phyloP scores from a whole-genome alignment of 2,888 invertebrate species.

The Apamea sordens region DNA sequence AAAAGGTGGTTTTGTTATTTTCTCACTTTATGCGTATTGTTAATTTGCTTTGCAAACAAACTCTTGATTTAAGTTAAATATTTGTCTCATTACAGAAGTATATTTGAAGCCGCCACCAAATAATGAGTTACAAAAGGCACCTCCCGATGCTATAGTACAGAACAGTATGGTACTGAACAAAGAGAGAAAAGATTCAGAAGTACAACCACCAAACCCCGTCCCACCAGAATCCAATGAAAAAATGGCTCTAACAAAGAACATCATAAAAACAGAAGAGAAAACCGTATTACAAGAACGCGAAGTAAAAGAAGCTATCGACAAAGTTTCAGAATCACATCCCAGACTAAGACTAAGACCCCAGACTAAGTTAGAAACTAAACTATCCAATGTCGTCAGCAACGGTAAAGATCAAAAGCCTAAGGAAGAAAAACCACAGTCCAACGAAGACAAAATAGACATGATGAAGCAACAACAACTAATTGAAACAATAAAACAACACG shows the following conservation, averaged over 20 bases:
- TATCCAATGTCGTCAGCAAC: conserved; percentile 69
- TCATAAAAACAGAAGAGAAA: conserved; percentile 74
- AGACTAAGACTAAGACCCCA: too few relatives aligned
- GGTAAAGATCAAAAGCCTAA: conserved; percentile 63
- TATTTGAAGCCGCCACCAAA: conserved; percentile 72
- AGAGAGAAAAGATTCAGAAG: conserved; percentile 82
- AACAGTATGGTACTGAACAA: conserved; percentile 50
- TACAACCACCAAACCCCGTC: conserved; percentile 86
- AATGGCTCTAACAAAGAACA: conserved; percentile 69
- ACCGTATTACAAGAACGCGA: conserved; percentile 78
- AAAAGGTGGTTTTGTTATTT: background rate
- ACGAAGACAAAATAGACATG: conserved; percentile 72
- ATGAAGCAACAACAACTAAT: conserved; percentile 89
- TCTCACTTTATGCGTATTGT: background rate
- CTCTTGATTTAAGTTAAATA: background rate
- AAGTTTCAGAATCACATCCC: conserved; percentile 80
- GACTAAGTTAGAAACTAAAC: conserved; percentile 74
- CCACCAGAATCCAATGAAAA: conserved; percentile 88
- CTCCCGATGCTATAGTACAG: conserved; percentile 55
- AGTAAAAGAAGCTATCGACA: conserved; percentile 71
- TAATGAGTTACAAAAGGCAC: conserved; percentile 64
- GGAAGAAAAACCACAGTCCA: conserved; percentile 62
- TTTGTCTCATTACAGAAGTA: conserved; percentile 70
- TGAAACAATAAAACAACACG: conserved; percentile 92
- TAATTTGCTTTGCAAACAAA: background rate